A percentile compares a stretch with the other conserved stretches of the same genome.
These are phyloP conservation scores for Onthophagus taurus DNA, from an alignment of 1,140 invertebrate genomes.

Conservation along the genomic window DNA sequence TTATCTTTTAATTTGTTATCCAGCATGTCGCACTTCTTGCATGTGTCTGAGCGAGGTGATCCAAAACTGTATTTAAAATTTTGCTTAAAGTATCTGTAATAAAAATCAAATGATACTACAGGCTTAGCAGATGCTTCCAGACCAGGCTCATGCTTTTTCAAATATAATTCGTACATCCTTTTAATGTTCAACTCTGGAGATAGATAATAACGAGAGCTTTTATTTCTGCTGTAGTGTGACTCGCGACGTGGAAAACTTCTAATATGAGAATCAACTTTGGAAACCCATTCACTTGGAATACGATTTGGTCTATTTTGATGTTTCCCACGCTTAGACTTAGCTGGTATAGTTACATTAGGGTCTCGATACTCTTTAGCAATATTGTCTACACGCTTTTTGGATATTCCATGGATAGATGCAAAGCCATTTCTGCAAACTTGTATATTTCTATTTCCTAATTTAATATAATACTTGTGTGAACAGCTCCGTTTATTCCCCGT, in stretches of 20 bases:
- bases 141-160: slow-evolving; percentile 17
- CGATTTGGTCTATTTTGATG: slow-evolving; percentile 10
- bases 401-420: slow-evolving; percentile 10
- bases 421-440: slow-evolving; percentile 13
- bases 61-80: slow-evolving; percentile 16
- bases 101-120: slow-evolving; percentile 18
- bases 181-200: slow-evolving; percentile 16
- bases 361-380: slow-evolving; percentile 8
- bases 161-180: slow-evolving; percentile 13
- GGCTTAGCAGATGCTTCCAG: slow-evolving; percentile 9
- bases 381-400: slow-evolving; percentile 12
- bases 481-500: too few relatives aligned
- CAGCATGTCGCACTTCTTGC: slow-evolving; percentile 17
- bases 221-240: slow-evolving; percentile 15
- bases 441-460: too few relatives aligned
- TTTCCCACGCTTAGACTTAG: slow-evolving; percentile 7
- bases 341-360: slow-evolving; percentile 7
- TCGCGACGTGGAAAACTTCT: slow-evolving; percentile 11
- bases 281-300: slow-evolving; percentile 6
- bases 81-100: slow-evolving; percentile 14
- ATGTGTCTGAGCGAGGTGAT: slow-evolving; percentile 16
- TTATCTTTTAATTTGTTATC: slow-evolving; percentile 16
- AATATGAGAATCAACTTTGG: slow-evolving; percentile 12
- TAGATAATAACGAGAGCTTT: slow-evolving; percentile 17
- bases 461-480: too few relatives aligned